phyloP scores from a whole-genome alignment of 2,797 vertebrate genomes.

The Cryptoprocta ferox region DNA sequence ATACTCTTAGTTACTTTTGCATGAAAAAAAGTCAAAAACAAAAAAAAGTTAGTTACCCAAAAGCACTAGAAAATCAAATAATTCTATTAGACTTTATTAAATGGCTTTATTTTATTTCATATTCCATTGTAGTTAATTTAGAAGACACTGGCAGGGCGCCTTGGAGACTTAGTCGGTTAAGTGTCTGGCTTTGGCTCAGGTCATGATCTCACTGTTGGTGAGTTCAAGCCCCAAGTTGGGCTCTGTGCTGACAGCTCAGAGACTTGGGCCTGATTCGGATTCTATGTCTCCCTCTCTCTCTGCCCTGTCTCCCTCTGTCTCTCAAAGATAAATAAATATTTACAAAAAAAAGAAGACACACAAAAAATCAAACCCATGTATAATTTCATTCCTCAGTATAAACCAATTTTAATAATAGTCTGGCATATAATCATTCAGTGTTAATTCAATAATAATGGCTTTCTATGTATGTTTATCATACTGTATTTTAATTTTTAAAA shows the following conservation, averaged over 20 bases:
- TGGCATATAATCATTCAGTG: fast-evolving
- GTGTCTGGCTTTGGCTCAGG: too few species aligned
- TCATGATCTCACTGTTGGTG: too few species aligned
- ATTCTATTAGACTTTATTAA: neutral
- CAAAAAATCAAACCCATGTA: neutral
- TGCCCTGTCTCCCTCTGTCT: too few species aligned
- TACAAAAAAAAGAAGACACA: too few species aligned
- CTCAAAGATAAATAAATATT: too few species aligned
- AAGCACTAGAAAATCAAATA: neutral
- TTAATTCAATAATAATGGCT: neutral
- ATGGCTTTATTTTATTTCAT: neutral
- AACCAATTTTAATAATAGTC: neutral
- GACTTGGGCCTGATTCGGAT: too few species aligned
- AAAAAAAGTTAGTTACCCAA: neutral
- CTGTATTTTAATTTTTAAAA: neutral
- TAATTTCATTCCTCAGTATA: neutral
- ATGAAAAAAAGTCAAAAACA: neutral
- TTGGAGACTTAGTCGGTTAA: too few species aligned
- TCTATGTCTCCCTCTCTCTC: too few species aligned
- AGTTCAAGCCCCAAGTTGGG: too few species aligned
- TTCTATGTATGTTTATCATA: neutral
- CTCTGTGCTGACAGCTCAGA: too few species aligned
- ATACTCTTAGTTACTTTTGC: neutral
- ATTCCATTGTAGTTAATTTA: neutral
- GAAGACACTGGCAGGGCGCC: neutral